Evolutionary conservation across 2,888 invertebrate genomes (phyloP).

Genomic region (Osmoderma eremita): DNA sequence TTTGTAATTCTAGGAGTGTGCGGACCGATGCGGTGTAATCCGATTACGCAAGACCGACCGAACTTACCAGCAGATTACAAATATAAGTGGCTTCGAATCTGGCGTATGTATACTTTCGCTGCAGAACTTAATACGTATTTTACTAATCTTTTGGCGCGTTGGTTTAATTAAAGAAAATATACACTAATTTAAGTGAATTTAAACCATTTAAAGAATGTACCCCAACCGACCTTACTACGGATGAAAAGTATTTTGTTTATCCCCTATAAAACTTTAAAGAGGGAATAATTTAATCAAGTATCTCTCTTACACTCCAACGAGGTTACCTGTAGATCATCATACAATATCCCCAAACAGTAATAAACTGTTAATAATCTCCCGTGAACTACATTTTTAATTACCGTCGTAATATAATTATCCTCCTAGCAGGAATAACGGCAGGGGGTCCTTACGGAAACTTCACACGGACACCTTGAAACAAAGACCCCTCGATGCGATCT

Average conservation of each 20-base stretch:
- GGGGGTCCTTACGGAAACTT: conserved; percentile 35
- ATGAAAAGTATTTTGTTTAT: no score
- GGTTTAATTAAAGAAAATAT: not conserved
- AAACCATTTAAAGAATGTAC: no score
- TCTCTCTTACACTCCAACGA: no score
- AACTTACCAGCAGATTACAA: conserved; percentile 39
- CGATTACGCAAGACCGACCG: conserved; percentile 42
- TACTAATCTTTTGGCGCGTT: conserved; percentile 1
- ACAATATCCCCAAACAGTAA: not conserved
- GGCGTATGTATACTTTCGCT: conserved; percentile 21
- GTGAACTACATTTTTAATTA: conserved; percentile 40
- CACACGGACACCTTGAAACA: conserved; percentile 37
- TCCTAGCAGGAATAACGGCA: conserved; percentile 34
- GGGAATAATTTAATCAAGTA: no score
- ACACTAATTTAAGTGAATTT: no score
- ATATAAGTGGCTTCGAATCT: conserved; percentile 24
- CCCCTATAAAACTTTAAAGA: no score
- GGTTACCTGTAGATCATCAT: no score
- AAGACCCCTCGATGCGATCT: conserved; percentile 33
- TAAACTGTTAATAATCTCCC: conserved; percentile 40
- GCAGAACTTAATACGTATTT: conserved; percentile 1
- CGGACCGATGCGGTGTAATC: conserved; percentile 44
- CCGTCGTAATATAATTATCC: conserved; percentile 42
- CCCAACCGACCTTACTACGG: no score
- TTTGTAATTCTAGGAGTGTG: conserved; percentile 48